Evolutionary conservation across 2,113 vertebrate species (phyloP).

Genomic region (Dipodomys spectabilis): DNA sequence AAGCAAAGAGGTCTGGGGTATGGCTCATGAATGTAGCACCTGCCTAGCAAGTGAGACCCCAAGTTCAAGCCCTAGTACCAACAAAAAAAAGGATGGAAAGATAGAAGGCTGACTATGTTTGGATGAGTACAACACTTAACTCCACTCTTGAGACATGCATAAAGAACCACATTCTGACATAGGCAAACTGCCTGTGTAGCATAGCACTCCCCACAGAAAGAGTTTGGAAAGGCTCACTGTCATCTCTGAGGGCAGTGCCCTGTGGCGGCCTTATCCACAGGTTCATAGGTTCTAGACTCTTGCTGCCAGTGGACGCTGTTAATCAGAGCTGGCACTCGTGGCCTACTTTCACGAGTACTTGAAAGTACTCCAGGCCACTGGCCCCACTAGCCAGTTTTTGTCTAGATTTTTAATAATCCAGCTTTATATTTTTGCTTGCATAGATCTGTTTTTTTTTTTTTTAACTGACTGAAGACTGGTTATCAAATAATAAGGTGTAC

Average conservation of each 20-base stretch:
- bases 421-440: not conserved
- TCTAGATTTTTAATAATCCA: not conserved
- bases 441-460: not conserved
- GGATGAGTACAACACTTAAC: not conserved
- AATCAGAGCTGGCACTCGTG: not conserved
- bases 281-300: too few species aligned
- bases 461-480: not conserved
- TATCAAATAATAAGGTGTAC: not conserved
- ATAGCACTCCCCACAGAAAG: fast-evolving
- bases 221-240: not conserved
- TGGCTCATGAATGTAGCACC: too few species aligned
- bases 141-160: too few species aligned
- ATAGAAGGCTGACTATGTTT: not conserved
- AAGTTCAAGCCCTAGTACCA: not conserved
- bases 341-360: fast-evolving
- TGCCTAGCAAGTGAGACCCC: too few species aligned
- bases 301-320: fast-evolving
- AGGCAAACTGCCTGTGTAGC: not conserved
- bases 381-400: not conserved
- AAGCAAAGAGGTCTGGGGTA: too few species aligned
- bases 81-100: too few species aligned
- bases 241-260: too few species aligned
- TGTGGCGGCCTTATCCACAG: not conserved
- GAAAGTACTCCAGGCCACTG: not conserved
- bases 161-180: fast-evolving